Conservation (phyloP, 2,888 invertebrate genomes). For the Pristionchus arcanus region DNA sequence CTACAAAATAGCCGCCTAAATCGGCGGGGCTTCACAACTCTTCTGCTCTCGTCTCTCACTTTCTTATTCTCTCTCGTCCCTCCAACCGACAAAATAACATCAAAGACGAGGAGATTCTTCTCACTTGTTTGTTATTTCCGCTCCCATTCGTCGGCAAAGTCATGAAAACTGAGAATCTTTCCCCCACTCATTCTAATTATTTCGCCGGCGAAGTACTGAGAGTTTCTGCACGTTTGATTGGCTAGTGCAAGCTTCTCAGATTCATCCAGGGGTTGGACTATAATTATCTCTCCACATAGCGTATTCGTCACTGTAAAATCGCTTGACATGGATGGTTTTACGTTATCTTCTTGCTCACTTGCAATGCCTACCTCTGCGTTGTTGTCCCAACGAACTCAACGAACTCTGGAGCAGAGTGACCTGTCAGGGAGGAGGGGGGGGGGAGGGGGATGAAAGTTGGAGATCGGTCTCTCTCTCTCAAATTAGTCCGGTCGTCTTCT, state of each 20-base stretch:
- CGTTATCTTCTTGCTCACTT: no score
- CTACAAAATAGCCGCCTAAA: constrained; percentile 6
- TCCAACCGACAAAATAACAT: background rate
- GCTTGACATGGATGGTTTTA: no score
- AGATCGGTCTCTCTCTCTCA: background rate
- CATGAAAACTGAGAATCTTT: background rate
- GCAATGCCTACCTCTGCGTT: background rate
- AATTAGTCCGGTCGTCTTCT: constrained; percentile 9
- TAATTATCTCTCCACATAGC: no score
- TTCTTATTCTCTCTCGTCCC: background rate
- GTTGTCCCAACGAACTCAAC: no score
- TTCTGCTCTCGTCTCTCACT: background rate
- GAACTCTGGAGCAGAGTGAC: background rate
- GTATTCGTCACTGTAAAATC: no score
- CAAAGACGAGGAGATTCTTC: background rate
- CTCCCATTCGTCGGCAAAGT: background rate
- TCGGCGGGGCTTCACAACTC: constrained; percentile 14
- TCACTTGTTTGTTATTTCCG: constrained; percentile 10
- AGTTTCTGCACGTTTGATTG: constrained; percentile 1
- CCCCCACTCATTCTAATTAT: constrained; percentile 19
- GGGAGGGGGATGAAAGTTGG: background rate
- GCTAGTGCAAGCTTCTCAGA: no score
- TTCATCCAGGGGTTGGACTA: no score
- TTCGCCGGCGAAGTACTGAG: background rate
- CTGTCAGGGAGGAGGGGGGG: background rate